Evolutionary conservation across 1,140 invertebrate genomes (phyloP), one percentile per base, ranked within the genome.

Genomic region (Sitobion miscanthi): DNA sequence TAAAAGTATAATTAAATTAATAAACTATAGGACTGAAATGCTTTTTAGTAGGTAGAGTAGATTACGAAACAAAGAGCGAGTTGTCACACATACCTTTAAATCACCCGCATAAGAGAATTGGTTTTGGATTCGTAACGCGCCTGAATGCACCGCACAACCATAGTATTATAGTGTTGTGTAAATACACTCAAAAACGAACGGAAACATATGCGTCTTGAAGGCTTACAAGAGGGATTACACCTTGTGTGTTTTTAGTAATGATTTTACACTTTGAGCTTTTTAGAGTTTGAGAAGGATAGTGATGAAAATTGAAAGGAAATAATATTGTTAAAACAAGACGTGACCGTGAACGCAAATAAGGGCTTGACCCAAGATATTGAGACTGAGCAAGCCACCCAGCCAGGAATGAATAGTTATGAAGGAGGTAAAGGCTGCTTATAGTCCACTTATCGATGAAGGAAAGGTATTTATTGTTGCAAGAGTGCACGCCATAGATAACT

Each of bases 181-280:
- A 92, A 92, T 49, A 92, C 20, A 82, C 90, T 83, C 30, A 35
- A 49, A 49, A 49, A 52, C 69, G 90, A 82, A 92, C 45, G 47
- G 7, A 20, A 92, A 92, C 69, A 83, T 47, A 83, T 83, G 42
- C 69, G 45, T 83, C 45, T 83, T 52, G 35, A 54, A 83, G 21
- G 47, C 45, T 92, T 92, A 92, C 69, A 52, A 83, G 90, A 77
- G 45, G 69, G 90, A 92, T 92, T 83, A 92, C 90, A 83, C 69
- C 69, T 52, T 92, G 90, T 92, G 45, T 83, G n/a, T 77, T 77
- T 25, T 91, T 49, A 30, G 45, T 83, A 83, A 92, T 52, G 90
- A 92, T 92, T 83, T 92, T 52, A 52, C 20, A 52, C 69, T 35
- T 83, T 92, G 69, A 92, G 69, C 69, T 49, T 83, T 92, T 92